A percentile compares a stretch with the other conserved stretches of the same genome.
phyloP scores from a whole-genome alignment of 2,797 vertebrate species.

The Masticophis lateralis region DNA sequence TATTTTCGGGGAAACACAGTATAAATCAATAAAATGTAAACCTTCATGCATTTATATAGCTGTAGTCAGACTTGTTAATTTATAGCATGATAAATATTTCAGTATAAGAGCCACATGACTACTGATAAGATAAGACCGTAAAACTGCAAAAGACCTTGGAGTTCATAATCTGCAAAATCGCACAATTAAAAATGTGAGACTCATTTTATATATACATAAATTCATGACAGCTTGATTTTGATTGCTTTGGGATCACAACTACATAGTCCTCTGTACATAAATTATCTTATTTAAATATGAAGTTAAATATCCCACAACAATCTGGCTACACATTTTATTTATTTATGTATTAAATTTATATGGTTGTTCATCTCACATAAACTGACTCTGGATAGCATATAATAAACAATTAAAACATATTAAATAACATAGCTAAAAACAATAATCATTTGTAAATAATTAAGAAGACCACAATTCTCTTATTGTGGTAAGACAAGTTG shows the following conservation, averaged over 20 bases:
- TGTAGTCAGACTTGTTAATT: constrained; percentile 31
- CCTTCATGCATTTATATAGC: constrained; percentile 6
- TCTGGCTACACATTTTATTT: not conserved
- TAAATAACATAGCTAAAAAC: not conserved
- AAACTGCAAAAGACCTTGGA: constrained; percentile 43
- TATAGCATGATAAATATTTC: constrained; percentile 44
- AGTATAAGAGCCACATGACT: constrained; percentile 33
- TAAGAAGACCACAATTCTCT: constrained; percentile 16
- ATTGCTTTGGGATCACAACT: not conserved
- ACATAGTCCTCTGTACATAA: not conserved
- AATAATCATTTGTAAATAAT: constrained; percentile 1
- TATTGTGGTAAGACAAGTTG: not conserved
- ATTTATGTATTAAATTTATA: not conserved
- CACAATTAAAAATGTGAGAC: constrained; percentile 37
- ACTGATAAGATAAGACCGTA: constrained; percentile 50
- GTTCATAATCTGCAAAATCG: constrained; percentile 49
- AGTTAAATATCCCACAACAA: not conserved
- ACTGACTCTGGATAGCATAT: not conserved
- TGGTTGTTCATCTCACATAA: not conserved
- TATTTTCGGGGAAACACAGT: too few species aligned
- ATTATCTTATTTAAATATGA: not conserved
- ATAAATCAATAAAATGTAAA: constrained; percentile 13
- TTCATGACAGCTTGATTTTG: not conserved
- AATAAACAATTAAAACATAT: not conserved
- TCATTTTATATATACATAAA: not conserved